phyloP scores from a whole-genome alignment of 2,888 invertebrate genomes.

The Latheticus oryzae region DNA sequence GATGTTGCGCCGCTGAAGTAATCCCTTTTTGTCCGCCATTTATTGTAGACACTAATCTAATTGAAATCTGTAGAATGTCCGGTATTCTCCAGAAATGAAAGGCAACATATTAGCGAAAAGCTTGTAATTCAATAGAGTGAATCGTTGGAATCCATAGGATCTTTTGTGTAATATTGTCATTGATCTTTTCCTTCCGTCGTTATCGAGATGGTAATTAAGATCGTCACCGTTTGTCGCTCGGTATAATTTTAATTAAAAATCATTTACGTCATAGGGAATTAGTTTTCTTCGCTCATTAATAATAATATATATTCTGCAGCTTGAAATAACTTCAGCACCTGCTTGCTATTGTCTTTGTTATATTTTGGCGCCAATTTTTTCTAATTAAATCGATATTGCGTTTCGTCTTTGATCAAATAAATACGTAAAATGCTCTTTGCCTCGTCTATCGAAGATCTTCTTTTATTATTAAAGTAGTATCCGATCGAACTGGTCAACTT shows the following conservation, averaged over 20 bases:
- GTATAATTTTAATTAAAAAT: constrained; percentile 36
- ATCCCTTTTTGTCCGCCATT: constrained; percentile 8
- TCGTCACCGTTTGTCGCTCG: constrained; percentile 18
- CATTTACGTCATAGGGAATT: constrained; percentile 17
- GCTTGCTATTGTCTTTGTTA: constrained; percentile 45
- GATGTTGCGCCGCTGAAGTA: too few species aligned
- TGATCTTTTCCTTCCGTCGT: constrained; percentile 17
- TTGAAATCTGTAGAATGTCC: constrained; percentile 21
- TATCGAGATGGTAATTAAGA: constrained; percentile 25
- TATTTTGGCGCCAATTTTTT: too few species aligned
- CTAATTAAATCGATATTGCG: too few species aligned
- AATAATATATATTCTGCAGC: constrained; percentile 32
- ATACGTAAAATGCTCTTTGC: constrained; percentile 32
- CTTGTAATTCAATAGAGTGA: constrained; percentile 14
- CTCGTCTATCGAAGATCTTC: constrained; percentile 16
- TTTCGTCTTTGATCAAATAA: constrained; percentile 45
- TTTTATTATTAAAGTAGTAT: constrained; percentile 33
- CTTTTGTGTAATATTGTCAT: constrained; percentile 14
- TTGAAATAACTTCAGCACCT: constrained; percentile 42
- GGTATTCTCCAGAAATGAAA: constrained; percentile 17
- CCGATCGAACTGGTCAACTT: constrained; percentile 24
- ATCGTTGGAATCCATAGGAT: constrained; percentile 17
- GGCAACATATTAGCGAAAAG: constrained; percentile 25
- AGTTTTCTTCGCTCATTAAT: constrained; percentile 25
- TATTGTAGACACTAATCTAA: constrained; percentile 19